Base-by-base conservation (phyloP, 2,888 invertebrate genomes). In the Epinotia ramella region DNA sequence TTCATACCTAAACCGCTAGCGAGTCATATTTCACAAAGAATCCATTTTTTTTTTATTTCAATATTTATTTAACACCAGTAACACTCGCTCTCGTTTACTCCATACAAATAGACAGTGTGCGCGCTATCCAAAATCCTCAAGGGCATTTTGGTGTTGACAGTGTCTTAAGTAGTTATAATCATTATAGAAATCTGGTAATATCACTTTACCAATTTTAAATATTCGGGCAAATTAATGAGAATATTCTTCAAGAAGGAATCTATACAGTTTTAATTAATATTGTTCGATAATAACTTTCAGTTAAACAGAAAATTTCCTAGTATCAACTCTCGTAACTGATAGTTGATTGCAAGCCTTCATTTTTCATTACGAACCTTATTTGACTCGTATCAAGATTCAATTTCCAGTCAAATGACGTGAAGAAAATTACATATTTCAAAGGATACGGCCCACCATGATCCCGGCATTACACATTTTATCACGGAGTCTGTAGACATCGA, bases 391-490 rank as follows among this genome's bases (percentile, higher is more conserved):
- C 59, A 64, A 59, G 33, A 33, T 28, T 24, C 57, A 49, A 57
- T 56, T 73, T 69, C 18, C 13, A 9, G 11, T 33, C 66, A 59
- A 7, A 57, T 53, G 63, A 46, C 66, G 67, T 53, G 56, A 69
- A 49, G 76, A 77, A 78, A 76, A 77, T 78, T 73, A 78, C 76
- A 79, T 77, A 77, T 76, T 78, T 77, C 79, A 78, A 76, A 74
- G 76, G 78, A 79, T 73, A 69, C 77, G 57, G 68, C 44, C 57
- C 62, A 62, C 72, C 57, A 49, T 77, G 78, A 83, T 83, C 82
- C 79, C 73, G 65, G 73, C 75, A 79, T 81, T 80, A 78, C 77
- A 78, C 80, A 80, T 83, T 83, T 81, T 79, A 81, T 83, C 83
- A 83, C 83, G 83, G 79, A 74, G 74, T 68, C 66, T 57, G 68